Evolutionary conservation across 1,140 invertebrate genomes (phyloP), one percentile per base, ranked within the genome.

Genomic region (Papilio helenus): DNA sequence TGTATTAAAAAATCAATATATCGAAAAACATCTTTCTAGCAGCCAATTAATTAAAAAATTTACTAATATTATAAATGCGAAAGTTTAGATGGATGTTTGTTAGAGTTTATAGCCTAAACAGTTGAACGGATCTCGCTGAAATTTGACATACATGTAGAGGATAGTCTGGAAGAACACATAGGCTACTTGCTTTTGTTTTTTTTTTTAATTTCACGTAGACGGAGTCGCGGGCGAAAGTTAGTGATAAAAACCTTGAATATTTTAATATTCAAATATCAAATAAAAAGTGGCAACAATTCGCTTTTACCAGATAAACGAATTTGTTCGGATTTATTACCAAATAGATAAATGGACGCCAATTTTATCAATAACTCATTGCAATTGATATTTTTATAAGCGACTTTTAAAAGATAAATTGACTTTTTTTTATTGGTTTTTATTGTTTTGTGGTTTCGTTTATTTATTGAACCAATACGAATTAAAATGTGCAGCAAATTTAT

Each of bases 321-420:
- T 46, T 26, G 72, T 51, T 26, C 72, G 72, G 72, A 74, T 74
- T 74, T 74, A 74, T 74, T 23, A 74, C 44, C 44, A 49, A 74
- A 44, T 73, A 73, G 72, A 73, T 73, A 73, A 20, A 73, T 74
- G 72, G n/a, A 74, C 39, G n/a, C 39, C 44, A 74, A 74, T 74
- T 74, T 49, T 74, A 49, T 74, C 72, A 74, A 49, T 74, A 74
- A 74, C 44, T 74, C 72, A 74, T 49, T 74, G 72, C 29, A 74
- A 46, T 42, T 44, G 72, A 74, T 74, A 74, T 74, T 74, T 74
- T 74, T 74, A 74, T 74, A 74, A 74, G 72, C 72, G 72, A 42
- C 20, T 49, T 74, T 74, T 74, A 42, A 74, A 42, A 42, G 20
- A 74, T 74, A 46, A 46, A 49, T 42, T 49, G 29, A 55, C 23